phyloP scores from a whole-genome alignment of 2,113 vertebrate genomes.

The Hyperopisus bebe region DNA sequence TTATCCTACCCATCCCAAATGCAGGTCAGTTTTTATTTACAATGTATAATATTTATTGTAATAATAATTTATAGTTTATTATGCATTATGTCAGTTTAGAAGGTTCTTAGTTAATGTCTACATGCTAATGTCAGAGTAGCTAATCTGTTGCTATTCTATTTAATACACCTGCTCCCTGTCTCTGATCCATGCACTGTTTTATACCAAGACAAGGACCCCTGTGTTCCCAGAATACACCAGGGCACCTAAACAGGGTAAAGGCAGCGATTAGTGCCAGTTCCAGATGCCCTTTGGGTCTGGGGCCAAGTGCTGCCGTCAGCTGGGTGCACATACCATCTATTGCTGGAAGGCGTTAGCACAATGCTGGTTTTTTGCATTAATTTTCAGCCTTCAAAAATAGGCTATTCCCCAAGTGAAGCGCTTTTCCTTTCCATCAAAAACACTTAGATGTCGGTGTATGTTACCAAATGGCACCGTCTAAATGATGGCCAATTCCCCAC shows the following conservation, averaged over 20 bases:
- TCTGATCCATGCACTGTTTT: neutral
- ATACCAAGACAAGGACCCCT: neutral
- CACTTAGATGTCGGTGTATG: neutral
- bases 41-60: neutral
- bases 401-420: neutral
- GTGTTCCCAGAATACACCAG: neutral
- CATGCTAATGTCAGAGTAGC: neutral
- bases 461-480: neutral
- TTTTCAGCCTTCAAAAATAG: constrained; percentile 4
- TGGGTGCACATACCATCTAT: neutral
- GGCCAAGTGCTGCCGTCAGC: neutral
- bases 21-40: neutral
- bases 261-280: neutral
- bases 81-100: neutral
- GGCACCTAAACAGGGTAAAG: neutral
- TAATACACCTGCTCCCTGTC: neutral
- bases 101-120: neutral
- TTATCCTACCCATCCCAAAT: neutral
- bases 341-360: neutral
- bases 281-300: neutral
- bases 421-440: neutral
- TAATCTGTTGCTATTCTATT: neutral
- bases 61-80: neutral
- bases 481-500: neutral
- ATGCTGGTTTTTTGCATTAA: neutral